Percentiles rank a stretch among this genome's conserved stretches.
These are phyloP conservation scores for Seriola rivoliana DNA, from an alignment of 2,113 vertebrate species.

Conservation along the genomic window DNA sequence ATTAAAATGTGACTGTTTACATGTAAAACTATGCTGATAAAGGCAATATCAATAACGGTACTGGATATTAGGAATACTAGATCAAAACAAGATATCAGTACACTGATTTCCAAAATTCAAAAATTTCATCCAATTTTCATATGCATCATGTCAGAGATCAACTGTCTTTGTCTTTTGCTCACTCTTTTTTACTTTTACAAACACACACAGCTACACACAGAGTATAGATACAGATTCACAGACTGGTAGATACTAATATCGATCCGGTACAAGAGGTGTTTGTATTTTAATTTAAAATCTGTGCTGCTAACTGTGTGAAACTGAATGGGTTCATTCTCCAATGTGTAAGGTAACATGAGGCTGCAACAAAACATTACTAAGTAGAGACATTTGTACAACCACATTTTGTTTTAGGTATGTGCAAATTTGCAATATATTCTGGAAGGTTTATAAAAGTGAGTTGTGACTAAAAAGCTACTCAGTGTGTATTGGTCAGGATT, in stretches of 20 bases:
- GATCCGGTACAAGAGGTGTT: not conserved
- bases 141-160: slow-evolving; percentile 8
- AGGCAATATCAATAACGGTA: not conserved
- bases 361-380: not conserved
- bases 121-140: not conserved
- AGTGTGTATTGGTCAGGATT: not conserved
- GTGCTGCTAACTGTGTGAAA: slow-evolving; percentile 10
- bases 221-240: not conserved
- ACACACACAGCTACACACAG: not conserved
- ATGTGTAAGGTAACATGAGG: not conserved
- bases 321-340: slow-evolving; percentile 10
- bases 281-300: slow-evolving; percentile 35
- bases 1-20: not conserved
- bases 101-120: slow-evolving; percentile 8
- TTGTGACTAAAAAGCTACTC: slow-evolving; percentile 8
- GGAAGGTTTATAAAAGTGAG: not conserved
- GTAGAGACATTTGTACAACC: not conserved
- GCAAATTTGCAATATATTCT: slow-evolving; percentile 19
- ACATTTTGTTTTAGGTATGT: not conserved
- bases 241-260: too few species aligned
- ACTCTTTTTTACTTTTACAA: not conserved
- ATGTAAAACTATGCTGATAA: not conserved
- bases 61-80: not conserved
- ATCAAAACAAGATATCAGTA: slow-evolving; percentile 11
- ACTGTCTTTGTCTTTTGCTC: not conserved